phyloP scores from a whole-genome alignment of 2,888 invertebrate species.

The Ophioninae sp. region DNA sequence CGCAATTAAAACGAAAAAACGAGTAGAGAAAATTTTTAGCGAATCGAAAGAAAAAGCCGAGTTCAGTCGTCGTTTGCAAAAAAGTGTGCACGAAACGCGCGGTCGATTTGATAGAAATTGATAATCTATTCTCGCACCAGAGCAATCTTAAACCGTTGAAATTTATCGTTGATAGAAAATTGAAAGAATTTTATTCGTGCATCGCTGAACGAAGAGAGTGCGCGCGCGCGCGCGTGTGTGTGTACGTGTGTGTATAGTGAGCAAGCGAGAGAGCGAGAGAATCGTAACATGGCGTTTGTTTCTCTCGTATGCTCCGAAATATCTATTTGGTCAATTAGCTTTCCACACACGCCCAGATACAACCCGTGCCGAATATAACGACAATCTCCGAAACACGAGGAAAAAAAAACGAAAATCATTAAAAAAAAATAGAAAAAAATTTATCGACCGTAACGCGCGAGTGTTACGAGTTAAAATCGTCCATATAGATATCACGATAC shows the following conservation, averaged over 20 bases:
- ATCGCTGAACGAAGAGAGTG: constrained; percentile 57
- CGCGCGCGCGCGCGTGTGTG: constrained; percentile 29
- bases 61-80: neutral
- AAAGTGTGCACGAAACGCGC: constrained; percentile 31
- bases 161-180: constrained; percentile 19
- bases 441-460: constrained; percentile 40
- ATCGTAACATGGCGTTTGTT: constrained; percentile 78
- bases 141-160: constrained; percentile 35
- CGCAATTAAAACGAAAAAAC: constrained; percentile 19
- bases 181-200: constrained; percentile 65
- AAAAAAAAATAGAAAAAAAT: constrained; percentile 19
- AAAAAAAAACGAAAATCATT: constrained; percentile 11
- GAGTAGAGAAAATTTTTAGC: constrained; percentile 61
- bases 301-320: constrained; percentile 74
- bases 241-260: constrained; percentile 2
- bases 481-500: constrained; percentile 45
- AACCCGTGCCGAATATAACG: constrained; percentile 48
- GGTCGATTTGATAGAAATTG: constrained; percentile 39
- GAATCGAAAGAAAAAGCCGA: neutral
- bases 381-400: constrained; percentile 19
- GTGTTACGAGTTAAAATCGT: constrained; percentile 44
- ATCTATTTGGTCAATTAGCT: constrained; percentile 68
- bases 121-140: constrained; percentile 10
- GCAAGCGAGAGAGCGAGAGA: constrained; percentile 63
- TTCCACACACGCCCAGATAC: constrained; percentile 28